phyloP scores from a whole-genome alignment of 2,113 vertebrate genomes.

The Scatophagus argus region DNA sequence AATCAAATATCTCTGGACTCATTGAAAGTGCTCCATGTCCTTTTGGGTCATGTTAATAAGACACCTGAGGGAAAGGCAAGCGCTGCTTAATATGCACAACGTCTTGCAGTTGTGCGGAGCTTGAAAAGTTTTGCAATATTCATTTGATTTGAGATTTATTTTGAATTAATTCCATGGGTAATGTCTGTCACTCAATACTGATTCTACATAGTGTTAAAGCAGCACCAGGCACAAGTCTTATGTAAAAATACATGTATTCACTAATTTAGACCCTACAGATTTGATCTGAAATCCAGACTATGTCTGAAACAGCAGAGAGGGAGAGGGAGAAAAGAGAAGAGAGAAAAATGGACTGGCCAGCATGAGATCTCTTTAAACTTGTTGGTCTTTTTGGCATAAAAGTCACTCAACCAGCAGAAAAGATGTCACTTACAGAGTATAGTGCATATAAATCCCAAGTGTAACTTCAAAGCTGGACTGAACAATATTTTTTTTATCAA shows the following conservation, averaged over 20 bases:
- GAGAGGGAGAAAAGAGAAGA: not conserved
- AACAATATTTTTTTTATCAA: not conserved
- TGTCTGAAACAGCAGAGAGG: not conserved
- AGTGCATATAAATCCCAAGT: not conserved
- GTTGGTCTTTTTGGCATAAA: not conserved
- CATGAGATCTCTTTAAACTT: not conserved
- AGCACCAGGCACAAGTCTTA: not conserved
- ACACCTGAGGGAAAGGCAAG: slow-evolving; percentile 16
- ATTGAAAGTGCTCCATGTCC: not conserved
- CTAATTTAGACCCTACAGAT: slow-evolving; percentile 6
- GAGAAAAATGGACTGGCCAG: not conserved
- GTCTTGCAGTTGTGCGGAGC: not conserved
- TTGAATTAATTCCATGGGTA: not conserved
- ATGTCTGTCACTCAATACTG: not conserved
- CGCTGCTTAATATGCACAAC: slow-evolving; percentile 34
- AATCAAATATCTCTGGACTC: not conserved
- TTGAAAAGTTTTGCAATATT: slow-evolving; percentile 37
- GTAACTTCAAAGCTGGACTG: not conserved
- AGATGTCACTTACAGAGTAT: not conserved
- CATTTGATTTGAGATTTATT: slow-evolving; percentile 42
- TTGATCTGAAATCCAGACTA: slow-evolving; percentile 1
- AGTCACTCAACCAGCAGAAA: not conserved
- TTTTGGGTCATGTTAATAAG: slow-evolving; percentile 37
- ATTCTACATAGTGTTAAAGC: slow-evolving; percentile 6
- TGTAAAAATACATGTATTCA: slow-evolving; percentile 13